These are phyloP conservation scores for Argentina silus DNA, from an alignment of 2,797 vertebrate species.

Conservation along the genomic window DNA sequence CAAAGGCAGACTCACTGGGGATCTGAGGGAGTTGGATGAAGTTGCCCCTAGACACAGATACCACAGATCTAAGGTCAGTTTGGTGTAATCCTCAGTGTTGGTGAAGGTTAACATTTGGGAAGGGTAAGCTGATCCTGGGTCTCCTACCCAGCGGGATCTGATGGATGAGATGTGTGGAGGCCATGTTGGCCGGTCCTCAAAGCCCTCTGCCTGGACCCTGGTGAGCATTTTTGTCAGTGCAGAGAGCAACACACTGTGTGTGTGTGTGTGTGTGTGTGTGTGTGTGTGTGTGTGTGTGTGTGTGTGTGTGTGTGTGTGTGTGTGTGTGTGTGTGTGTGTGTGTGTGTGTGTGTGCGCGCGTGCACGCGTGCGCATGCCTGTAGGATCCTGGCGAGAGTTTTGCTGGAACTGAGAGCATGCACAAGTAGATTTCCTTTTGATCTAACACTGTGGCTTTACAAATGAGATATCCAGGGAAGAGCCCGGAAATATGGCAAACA, in stretches of 20 bases:
- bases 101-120: conserved; percentile 32
- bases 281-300: not conserved
- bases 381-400: conserved; percentile 47
- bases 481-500: conserved; percentile 31
- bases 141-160: conserved; percentile 54
- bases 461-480: conserved; percentile 49
- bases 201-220: conserved; percentile 55
- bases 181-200: conserved; percentile 68
- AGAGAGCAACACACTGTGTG: conserved; percentile 32
- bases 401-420: conserved; percentile 36
- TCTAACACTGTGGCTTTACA: conserved; percentile 55
- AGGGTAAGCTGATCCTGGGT: conserved; percentile 53
- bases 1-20: conserved; percentile 26
- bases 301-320: not conserved
- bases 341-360: not conserved
- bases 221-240: conserved; percentile 43
- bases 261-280: not conserved
- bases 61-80: conserved; percentile 26
- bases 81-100: conserved; percentile 13
- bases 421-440: conserved; percentile 50
- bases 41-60: not conserved
- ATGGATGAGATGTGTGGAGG: conserved; percentile 60
- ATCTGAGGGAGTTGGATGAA: conserved; percentile 20
- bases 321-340: not conserved
- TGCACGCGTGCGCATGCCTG: conserved; percentile 34